Evolutionary conservation across 2,888 invertebrate species (phyloP).

Genomic region (Pristionchus fissidentatus): DNA sequence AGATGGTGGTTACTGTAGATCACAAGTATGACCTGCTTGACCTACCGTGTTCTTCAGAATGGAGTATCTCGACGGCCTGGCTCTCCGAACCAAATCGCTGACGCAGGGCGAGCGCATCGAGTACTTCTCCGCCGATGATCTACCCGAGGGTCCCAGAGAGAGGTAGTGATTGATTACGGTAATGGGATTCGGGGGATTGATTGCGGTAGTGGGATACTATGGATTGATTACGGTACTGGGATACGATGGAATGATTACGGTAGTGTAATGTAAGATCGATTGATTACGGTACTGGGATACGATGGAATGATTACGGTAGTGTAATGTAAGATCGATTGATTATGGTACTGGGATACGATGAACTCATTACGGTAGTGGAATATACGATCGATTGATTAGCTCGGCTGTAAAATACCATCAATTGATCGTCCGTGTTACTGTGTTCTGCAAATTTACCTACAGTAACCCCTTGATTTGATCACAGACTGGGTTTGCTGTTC

Average conservation of each 20-base stretch:
- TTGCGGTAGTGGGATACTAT: not conserved
- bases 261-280: not conserved
- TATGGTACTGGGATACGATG: not conserved
- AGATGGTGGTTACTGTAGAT: not conserved
- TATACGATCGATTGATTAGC: not conserved
- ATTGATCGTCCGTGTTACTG: not conserved
- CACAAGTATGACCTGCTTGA: not conserved
- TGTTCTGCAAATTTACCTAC: not conserved
- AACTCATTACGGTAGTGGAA: not conserved
- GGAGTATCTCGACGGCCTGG: conserved; percentile 44
- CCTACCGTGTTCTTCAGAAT: not conserved
- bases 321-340: not conserved
- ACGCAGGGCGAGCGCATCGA: conserved; percentile 48
- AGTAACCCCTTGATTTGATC: not conserved
- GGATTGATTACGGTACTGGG: not conserved
- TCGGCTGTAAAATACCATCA: not conserved
- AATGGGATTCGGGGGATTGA: not conserved
- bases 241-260: not conserved
- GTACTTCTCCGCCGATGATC: conserved; percentile 53
- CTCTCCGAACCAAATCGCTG: not conserved
- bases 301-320: not conserved
- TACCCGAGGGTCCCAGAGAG: conserved; percentile 54
- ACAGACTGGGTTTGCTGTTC: conserved; percentile 36
- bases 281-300: not conserved
- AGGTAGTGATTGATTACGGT: no score